phyloP scores from a whole-genome alignment of 2,797 vertebrate genomes.

The Leuciscus waleckii region DNA sequence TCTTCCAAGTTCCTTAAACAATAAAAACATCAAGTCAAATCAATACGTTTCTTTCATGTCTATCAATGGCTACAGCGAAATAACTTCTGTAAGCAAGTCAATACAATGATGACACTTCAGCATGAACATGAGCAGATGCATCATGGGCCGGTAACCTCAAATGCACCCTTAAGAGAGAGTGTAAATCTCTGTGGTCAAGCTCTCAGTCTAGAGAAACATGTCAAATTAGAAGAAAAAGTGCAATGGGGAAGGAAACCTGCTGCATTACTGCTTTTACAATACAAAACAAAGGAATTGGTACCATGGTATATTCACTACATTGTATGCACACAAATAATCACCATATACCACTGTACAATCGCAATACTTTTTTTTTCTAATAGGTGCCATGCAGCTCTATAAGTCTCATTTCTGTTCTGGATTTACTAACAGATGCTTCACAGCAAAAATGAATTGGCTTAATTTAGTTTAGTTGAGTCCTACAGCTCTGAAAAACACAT shows the following conservation, averaged over 20 bases:
- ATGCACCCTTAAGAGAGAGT: not conserved
- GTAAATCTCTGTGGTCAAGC: not conserved
- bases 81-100: not conserved
- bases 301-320: not conserved
- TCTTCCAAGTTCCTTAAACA: conserved; percentile 12
- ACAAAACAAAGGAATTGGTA: not conserved
- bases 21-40: conserved; percentile 5
- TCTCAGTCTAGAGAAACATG: not conserved
- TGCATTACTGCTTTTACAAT: not conserved
- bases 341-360: not conserved
- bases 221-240: not conserved
- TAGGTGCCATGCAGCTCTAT: not conserved
- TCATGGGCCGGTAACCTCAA: not conserved
- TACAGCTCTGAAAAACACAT: conserved; percentile 18
- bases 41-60: not conserved
- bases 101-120: not conserved
- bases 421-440: conserved; percentile 11
- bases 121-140: not conserved
- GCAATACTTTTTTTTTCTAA: not conserved
- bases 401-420: conserved; percentile 13
- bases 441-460: conserved; percentile 3
- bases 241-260: not conserved
- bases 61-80: not conserved
- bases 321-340: not conserved
- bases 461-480: not conserved